phyloP scores from a whole-genome alignment of 2,113 vertebrate genomes.

The Cisticola juncidis region DNA sequence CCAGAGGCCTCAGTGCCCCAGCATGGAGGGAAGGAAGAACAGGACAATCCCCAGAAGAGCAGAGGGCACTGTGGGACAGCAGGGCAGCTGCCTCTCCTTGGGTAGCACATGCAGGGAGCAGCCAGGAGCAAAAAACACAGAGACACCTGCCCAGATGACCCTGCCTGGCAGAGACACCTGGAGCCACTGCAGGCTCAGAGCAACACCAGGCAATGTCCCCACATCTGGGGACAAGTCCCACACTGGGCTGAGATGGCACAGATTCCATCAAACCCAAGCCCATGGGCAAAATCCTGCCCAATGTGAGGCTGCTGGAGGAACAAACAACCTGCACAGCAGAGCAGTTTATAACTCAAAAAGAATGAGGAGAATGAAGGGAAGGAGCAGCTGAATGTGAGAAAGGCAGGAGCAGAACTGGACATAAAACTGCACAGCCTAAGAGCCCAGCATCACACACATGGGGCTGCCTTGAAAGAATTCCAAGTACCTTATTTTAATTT shows the following conservation, averaged over 20 bases:
- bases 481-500: constrained; percentile 81
- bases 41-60: not conserved
- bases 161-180: not conserved
- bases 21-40: accelerated
- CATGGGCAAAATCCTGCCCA: not conserved
- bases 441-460: constrained; percentile 29
- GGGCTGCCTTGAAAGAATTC: constrained; percentile 69
- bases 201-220: accelerated
- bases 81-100: not conserved
- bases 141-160: not conserved
- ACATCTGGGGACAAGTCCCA: accelerated
- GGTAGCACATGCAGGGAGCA: accelerated
- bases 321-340: not conserved
- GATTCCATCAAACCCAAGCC: not conserved
- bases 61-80: not conserved
- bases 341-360: not conserved
- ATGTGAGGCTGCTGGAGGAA: not conserved
- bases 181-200: not conserved
- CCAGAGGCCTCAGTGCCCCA: accelerated
- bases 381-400: not conserved
- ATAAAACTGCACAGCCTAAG: not conserved
- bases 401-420: not conserved
- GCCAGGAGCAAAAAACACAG: not conserved
- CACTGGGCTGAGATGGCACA: not conserved
- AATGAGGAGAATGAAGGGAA: not conserved